A percentile compares a stretch with the other conserved stretches of the same genome.
phyloP scores from a whole-genome alignment of 1,140 invertebrate species.

The Bathynomus jamesi region DNA sequence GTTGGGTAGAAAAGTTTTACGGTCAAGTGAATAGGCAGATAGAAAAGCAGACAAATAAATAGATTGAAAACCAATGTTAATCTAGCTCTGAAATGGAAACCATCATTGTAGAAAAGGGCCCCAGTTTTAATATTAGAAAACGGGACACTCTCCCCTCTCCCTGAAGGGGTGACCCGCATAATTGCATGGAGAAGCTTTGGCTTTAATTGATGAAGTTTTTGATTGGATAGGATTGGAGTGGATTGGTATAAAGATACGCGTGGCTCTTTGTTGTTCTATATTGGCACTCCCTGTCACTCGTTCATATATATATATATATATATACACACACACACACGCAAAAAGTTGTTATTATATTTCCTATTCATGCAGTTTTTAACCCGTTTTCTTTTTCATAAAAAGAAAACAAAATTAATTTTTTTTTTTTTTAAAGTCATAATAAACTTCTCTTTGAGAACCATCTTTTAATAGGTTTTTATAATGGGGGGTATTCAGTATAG shows the following conservation, averaged over 20 bases:
- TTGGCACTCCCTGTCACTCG: too few relatives aligned
- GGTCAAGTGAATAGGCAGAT: background rate
- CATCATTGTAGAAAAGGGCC: background rate
- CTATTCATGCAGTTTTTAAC: too few relatives aligned
- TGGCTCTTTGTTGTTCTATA: too few relatives aligned
- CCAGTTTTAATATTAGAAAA: background rate
- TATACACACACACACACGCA: background rate
- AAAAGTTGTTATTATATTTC: too few relatives aligned
- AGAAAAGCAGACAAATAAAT: background rate
- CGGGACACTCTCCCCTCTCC: background rate
- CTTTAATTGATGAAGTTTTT: slow-evolving; percentile 1
- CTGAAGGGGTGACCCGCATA: background rate
- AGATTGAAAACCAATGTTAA: background rate
- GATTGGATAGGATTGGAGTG: background rate
- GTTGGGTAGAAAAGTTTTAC: too few relatives aligned
- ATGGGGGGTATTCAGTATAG: too few relatives aligned
- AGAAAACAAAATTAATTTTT: too few relatives aligned
- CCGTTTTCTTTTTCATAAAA: too few relatives aligned
- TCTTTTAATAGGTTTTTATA: too few relatives aligned
- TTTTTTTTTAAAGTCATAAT: too few relatives aligned
- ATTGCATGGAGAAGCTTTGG: background rate
- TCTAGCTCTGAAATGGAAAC: background rate
- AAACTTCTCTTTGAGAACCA: too few relatives aligned
- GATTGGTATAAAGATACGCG: background rate
- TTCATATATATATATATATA: background rate